Base-by-base conservation (phyloP, 2,113 vertebrate genomes). In the Sisor rabdophorus region DNA sequence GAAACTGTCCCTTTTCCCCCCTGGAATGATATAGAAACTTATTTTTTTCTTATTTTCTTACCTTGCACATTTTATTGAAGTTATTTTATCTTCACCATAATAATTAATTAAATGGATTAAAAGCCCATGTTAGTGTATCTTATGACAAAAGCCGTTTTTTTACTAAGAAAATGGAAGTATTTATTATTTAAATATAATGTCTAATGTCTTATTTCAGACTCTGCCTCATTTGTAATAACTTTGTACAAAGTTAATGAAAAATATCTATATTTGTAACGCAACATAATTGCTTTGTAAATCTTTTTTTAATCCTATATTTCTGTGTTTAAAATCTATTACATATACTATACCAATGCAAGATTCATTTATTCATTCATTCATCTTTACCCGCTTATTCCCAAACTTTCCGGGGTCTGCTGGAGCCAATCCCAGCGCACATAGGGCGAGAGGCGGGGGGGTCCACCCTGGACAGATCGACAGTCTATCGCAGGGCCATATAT, bases 181-280 rank as follows among this genome's bases (percentile, higher is more conserved):
- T 80, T 77, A 80, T 73, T 80, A 80, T 80, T 80, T 80, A 77
- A 77, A 72, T 67, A 13, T 15, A 58, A 67, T 17, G 5, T 59
- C 16, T 68, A 60, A 77, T 74, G 40, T 73, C 26, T 52, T 20
- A 48, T 73, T 82, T 79, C 55, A 36, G 13, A 44, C 19, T 19
- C 59, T 54, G 4, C 40, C 44, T 68, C 24, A 30, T 79, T 50
- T 40, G 11, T 50, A 68, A 48, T 5, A 3, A 58, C 19, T 3
- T 19, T 74, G 78, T 70, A 75, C 36, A 70, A n/a, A 74, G 48
- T 54, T 56, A 2, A 22, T 11, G 30, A 8, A 15, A 20, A 40
- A 70, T 2, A 76, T 30, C 16, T 75, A 28, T 70, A 69, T 81
- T 71, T 76, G 78, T 68, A 72, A 77, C 74, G 75, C 63, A 75